Evolutionary conservation across 2,888 invertebrate genomes (phyloP).

Genomic region (Drosophila falleni): DNA sequence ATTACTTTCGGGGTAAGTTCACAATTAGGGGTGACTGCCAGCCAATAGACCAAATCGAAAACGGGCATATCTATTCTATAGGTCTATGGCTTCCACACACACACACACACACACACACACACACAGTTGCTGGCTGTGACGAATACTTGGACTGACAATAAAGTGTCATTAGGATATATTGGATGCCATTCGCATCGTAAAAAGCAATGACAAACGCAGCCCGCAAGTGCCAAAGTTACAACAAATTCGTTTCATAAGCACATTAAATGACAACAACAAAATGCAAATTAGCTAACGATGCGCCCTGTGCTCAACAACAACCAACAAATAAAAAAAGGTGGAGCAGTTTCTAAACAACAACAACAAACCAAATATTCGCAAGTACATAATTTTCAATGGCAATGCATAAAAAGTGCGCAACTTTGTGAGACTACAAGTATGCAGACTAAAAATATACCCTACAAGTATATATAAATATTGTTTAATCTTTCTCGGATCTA

Average conservation of each 20-base stretch:
- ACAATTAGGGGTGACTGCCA: constrained; percentile 58
- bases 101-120: not conserved
- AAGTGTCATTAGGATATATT: constrained; percentile 75
- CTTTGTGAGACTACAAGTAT: not conserved
- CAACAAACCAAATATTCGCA: constrained; percentile 50
- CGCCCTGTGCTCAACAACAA: constrained; percentile 18
- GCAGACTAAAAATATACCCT: constrained; percentile 25
- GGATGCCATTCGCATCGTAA: constrained; percentile 66
- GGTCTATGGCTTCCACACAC: constrained; percentile 14
- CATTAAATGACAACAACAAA: constrained; percentile 73
- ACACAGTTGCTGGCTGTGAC: constrained; percentile 67
- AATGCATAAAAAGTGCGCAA: constrained; percentile 51
- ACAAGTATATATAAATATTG: not conserved
- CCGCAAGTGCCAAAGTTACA: constrained; percentile 63
- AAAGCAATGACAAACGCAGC: constrained; percentile 59
- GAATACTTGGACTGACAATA: constrained; percentile 65
- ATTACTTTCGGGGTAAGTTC: constrained; percentile 22
- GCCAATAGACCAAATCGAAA: constrained; percentile 36
- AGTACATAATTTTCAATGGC: constrained; percentile 69
- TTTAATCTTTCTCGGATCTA: too few species aligned
- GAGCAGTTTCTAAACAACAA: constrained; percentile 32
- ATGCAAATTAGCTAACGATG: constrained; percentile 75
- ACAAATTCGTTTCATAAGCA: constrained; percentile 79
- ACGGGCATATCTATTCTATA: constrained; percentile 4
- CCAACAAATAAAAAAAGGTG: constrained; percentile 57